A percentile compares a stretch with the other conserved stretches of the same genome.
Conservation (phyloP, 2,113 vertebrate species). For the Egretta garzetta region DNA sequence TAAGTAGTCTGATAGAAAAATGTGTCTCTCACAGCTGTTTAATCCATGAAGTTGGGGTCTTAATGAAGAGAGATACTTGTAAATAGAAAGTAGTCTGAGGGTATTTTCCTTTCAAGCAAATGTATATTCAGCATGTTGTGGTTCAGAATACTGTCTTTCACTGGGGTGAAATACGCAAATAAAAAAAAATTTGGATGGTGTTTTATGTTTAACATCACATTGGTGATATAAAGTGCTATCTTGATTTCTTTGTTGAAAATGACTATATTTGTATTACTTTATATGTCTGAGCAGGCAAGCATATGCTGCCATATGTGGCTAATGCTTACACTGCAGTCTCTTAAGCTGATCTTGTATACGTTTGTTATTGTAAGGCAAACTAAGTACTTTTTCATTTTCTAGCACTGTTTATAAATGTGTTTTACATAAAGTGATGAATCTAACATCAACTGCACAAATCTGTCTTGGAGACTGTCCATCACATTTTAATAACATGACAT, state of each 20-base stretch:
- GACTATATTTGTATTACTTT: background rate
- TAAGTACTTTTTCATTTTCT: constrained; percentile 17
- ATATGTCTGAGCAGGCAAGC: background rate
- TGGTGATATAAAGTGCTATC: background rate
- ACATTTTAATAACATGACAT: constrained; percentile 76
- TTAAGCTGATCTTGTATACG: background rate
- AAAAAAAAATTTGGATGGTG: background rate
- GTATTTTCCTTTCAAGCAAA: background rate
- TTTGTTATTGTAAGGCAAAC: constrained; percentile 13
- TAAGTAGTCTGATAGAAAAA: background rate
- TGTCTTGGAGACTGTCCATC: constrained; percentile 65
- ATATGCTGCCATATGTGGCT: background rate
- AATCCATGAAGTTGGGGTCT: background rate
- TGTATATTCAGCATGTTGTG: background rate
- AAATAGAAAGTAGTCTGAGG: background rate
- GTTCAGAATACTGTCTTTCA: background rate
- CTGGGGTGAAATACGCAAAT: background rate
- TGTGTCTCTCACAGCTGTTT: background rate
- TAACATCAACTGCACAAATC: constrained; percentile 60
- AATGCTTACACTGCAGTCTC: background rate
- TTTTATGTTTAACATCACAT: background rate
- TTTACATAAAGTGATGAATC: constrained; percentile 63
- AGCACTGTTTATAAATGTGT: constrained; percentile 63
- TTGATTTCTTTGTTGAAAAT: background rate
- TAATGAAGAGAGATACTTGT: background rate